Conservation (phyloP, 2,797 vertebrate species). For the Dromococcyx pavoninus region DNA sequence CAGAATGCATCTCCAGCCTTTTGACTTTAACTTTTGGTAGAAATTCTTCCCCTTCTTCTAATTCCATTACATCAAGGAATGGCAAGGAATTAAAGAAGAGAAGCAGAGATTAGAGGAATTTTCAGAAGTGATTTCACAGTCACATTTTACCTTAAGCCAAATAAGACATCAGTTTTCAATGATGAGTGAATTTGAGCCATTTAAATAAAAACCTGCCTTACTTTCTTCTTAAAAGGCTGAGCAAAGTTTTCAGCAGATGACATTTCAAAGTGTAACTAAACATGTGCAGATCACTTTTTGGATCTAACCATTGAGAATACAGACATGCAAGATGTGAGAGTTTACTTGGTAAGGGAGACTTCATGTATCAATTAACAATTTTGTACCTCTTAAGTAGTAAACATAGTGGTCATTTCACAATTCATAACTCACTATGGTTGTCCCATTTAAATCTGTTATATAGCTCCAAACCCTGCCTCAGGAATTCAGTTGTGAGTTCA, state of each 20-base stretch:
- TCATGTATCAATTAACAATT: slow-evolving; percentile 19
- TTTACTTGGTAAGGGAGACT: neutral
- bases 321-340: neutral
- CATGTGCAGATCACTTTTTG: neutral
- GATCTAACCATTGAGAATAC: neutral
- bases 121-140: neutral
- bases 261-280: neutral
- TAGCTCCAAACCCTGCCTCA: slow-evolving; percentile 59
- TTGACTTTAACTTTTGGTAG: neutral
- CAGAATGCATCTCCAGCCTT: neutral
- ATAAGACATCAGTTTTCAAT: neutral
- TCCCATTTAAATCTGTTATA: slow-evolving; percentile 39
- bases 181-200: neutral
- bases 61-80: neutral
- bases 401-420: slow-evolving; percentile 27
- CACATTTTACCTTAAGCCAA: neutral
- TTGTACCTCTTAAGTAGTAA: neutral
- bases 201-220: neutral
- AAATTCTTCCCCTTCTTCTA: neutral
- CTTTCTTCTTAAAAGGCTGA: neutral
- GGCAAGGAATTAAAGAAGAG: neutral
- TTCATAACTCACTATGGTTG: slow-evolving; percentile 25
- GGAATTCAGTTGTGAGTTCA: slow-evolving; percentile 32
- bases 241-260: neutral
- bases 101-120: neutral